Conservation (phyloP, 2,113 vertebrate species). For the Trachemys scripta region DNA sequence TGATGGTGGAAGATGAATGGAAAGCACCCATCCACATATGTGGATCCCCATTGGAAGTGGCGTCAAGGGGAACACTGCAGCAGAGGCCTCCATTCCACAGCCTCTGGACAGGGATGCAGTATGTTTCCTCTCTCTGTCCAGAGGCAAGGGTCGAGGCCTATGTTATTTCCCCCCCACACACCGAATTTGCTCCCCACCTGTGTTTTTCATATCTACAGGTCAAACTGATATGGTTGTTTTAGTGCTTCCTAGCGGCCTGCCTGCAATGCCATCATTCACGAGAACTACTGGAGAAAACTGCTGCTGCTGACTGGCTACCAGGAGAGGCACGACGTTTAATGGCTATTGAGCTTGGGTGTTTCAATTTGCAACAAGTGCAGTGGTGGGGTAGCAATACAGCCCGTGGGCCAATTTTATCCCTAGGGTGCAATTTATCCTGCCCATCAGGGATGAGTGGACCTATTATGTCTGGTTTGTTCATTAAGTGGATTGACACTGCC, state of each 20-base stretch:
- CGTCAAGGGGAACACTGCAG: background rate
- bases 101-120: background rate
- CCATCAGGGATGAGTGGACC: background rate
- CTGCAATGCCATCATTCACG: background rate
- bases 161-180: background rate
- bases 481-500: background rate
- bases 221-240: background rate
- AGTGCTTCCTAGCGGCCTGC: background rate
- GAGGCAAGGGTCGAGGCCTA: background rate
- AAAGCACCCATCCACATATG: background rate
- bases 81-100: background rate
- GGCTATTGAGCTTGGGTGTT: background rate
- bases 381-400: background rate
- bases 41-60: background rate
- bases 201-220: background rate
- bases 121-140: background rate
- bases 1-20: background rate
- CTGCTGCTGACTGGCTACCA: background rate
- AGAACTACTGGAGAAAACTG: background rate
- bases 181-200: background rate
- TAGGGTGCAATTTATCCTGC: background rate
- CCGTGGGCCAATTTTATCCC: background rate
- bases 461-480: background rate
- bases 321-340: too few species aligned
- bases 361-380: background rate